A percentile compares a stretch with the other conserved stretches of the same genome.
phyloP scores from a whole-genome alignment of 2,888 invertebrate genomes.

The Nycteola revayana region DNA sequence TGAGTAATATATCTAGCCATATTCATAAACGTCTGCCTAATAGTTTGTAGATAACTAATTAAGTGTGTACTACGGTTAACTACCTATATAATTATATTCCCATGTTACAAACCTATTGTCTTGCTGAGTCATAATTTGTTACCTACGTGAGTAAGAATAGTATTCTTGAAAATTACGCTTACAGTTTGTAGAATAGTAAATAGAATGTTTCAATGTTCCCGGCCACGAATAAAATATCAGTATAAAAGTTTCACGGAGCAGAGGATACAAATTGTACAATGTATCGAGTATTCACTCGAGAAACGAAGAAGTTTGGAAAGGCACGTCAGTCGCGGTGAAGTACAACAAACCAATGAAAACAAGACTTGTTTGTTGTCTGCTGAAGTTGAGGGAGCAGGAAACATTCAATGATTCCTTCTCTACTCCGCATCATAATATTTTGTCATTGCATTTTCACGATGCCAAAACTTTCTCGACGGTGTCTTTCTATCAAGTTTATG shows the following conservation, averaged over 20 bases:
- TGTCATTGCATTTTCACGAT: constrained; percentile 38
- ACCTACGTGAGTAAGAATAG: too few species aligned
- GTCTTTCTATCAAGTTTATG: constrained; percentile 3
- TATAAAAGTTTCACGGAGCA: constrained; percentile 15
- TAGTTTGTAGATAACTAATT: too few species aligned
- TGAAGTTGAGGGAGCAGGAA: constrained; percentile 49
- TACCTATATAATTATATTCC: too few species aligned
- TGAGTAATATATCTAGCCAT: too few species aligned
- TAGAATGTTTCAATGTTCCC: too few species aligned
- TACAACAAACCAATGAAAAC: constrained; percentile 63
- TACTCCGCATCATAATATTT: constrained; percentile 38
- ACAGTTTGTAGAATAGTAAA: too few species aligned
- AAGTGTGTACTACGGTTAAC: too few species aligned
- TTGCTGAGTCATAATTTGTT: too few species aligned
- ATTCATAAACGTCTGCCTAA: too few species aligned
- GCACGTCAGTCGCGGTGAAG: constrained; percentile 46
- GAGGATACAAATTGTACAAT: constrained; percentile 36
- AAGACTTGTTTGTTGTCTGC: constrained; percentile 46
- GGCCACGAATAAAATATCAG: constrained; percentile 3
- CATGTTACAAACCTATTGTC: too few species aligned
- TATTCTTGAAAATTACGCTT: too few species aligned
- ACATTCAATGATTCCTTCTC: constrained; percentile 31
- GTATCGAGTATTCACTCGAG: constrained; percentile 37
- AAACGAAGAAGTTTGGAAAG: constrained; percentile 50
- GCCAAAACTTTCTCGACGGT: constrained; percentile 26